A percentile compares a stretch with the other conserved stretches of the same genome.
Conservation (phyloP, 2,888 invertebrate species). For the Dicycla oo region DNA sequence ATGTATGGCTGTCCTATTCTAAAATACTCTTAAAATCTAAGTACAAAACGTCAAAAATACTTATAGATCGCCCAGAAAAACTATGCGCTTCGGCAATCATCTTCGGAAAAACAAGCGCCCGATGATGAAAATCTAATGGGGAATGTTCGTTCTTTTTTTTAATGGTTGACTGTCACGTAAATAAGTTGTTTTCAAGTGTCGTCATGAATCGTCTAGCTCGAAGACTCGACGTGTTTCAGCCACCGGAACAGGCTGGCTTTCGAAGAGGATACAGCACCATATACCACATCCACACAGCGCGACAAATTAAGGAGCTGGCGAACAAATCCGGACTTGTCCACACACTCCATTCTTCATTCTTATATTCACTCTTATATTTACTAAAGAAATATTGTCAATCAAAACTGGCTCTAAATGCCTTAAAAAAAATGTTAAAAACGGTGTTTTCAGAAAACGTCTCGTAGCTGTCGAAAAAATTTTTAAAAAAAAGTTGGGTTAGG, state of each 20-base stretch:
- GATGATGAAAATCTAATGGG: background rate
- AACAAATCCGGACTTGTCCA: too few species aligned
- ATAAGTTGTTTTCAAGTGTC: background rate
- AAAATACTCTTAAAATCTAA: constrained; percentile 37
- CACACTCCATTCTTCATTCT: too few species aligned
- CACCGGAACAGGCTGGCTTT: background rate
- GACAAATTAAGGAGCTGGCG: too few species aligned
- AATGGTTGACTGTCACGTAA: background rate
- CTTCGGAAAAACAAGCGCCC: background rate
- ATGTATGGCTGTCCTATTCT: background rate
- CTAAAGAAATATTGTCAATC: too few species aligned
- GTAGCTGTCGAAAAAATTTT: too few species aligned
- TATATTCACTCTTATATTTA: too few species aligned
- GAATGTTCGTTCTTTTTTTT: too few species aligned
- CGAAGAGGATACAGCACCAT: background rate
- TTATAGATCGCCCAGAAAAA: background rate
- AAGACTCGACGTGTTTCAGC: background rate
- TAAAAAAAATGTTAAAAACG: too few species aligned
- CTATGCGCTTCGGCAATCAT: background rate
- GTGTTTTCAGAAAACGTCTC: too few species aligned
- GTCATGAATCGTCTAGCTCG: background rate
- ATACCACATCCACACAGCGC: background rate
- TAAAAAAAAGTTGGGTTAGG: too few species aligned
- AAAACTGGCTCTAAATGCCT: too few species aligned
- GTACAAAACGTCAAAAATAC: constrained; percentile 7